Percentiles rank a stretch among this genome's conserved stretches.
Conservation (phyloP, 1,140 invertebrate species). For the Charaxes varanes region DNA sequence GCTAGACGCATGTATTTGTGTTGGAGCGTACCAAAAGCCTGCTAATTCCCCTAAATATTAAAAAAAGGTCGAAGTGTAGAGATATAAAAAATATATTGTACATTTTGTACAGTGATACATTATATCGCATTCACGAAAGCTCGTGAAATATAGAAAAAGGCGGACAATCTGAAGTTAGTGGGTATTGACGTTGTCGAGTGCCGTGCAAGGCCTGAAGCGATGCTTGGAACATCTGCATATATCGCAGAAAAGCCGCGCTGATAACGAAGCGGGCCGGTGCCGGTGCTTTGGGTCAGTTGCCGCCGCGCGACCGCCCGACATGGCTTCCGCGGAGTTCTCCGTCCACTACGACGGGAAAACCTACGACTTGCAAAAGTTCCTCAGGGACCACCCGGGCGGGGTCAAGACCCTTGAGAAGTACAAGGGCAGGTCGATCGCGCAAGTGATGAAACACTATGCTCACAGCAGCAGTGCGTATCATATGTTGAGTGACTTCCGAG, state of each 20-base stretch:
- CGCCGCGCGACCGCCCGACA: conserved; percentile 16
- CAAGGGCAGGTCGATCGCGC: conserved; percentile 69
- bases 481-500: conserved; percentile 76
- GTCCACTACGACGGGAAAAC: conserved; percentile 49
- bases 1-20: no score
- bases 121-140: no score
- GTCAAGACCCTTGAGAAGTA: conserved; percentile 72
- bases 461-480: conserved; percentile 79
- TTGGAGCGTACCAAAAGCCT: no score
- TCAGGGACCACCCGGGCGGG: conserved; percentile 79
- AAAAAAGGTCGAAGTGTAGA: no score
- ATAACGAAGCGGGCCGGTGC: conserved; percentile 17
- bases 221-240: conserved; percentile 9
- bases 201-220: conserved; percentile 6
- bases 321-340: conserved; percentile 31
- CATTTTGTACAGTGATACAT: no score
- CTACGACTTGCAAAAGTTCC: conserved; percentile 75
- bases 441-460: conserved; percentile 69
- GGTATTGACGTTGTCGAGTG: no score
- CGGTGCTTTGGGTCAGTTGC: conserved; percentile 18
- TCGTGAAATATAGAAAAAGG: conserved; percentile 5
- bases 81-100: no score
- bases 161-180: no score
- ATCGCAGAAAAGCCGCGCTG: conserved; percentile 22
- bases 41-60: no score